These are phyloP conservation scores for Cistogaster globosa DNA, from an alignment of 2,888 invertebrate genomes.

Conservation along the genomic window DNA sequence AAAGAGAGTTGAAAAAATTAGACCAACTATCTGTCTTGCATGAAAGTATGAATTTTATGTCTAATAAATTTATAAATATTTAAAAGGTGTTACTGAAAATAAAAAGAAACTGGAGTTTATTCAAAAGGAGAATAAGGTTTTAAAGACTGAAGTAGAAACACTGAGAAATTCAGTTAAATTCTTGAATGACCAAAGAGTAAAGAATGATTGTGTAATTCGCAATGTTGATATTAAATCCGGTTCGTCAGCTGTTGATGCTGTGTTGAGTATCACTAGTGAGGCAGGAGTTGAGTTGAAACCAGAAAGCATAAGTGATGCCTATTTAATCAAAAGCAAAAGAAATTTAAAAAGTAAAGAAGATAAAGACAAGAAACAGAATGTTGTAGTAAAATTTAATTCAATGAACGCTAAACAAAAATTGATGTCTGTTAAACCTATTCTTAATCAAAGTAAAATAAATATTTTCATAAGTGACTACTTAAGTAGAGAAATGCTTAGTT, in stretches of 20 bases:
- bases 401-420: no score
- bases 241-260: not conserved
- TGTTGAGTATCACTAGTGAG: not conserved
- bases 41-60: conserved; percentile 14
- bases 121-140: no score
- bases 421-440: no score
- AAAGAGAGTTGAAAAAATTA: not conserved
- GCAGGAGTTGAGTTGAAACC: not conserved
- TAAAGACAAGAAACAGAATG: no score
- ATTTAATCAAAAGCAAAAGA: conserved; percentile 12
- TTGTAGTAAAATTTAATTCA: no score
- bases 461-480: not conserved
- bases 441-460: no score
- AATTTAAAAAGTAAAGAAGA: no score
- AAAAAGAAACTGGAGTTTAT: not conserved
- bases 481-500: conserved; percentile 5
- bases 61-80: not conserved
- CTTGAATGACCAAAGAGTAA: no score
- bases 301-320: conserved; percentile 22
- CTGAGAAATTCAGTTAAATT: no score
- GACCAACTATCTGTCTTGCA: not conserved
- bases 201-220: no score
- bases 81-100: conserved; percentile 2
- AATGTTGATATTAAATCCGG: no score
- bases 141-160: no score